Base-by-base conservation (phyloP, 2,888 invertebrate genomes). In the Nipponacmea schrenckii region DNA sequence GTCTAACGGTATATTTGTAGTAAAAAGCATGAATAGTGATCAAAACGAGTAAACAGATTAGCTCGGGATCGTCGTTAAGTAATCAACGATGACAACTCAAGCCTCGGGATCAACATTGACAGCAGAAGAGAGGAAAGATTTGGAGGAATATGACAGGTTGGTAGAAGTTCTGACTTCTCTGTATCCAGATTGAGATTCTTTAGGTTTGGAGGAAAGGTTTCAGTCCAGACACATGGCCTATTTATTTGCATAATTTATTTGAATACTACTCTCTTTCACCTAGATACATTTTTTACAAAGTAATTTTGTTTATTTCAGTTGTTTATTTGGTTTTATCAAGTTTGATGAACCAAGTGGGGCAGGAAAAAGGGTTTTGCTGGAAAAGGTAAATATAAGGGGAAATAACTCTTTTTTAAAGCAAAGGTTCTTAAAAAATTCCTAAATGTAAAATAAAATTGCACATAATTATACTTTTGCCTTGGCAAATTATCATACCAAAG, bases 251-350 rank as follows among this genome's bases (percentile, higher is more conserved):
- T 39, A 39, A 39, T 8, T 39, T 39, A 39, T 39, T 39, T 5
- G 39, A 39, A 1, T 39, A 39, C 10, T 8, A 5, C 10, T 8
- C 39, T 39, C 4, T 39, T 8, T 39, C 8, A 7, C 3, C 4
- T 8, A 39, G 39, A 8, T 39, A 5, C 39, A 2, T 8, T 39
- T 39, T 39, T 2, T 8, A 31, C 31, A 10, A 39, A 8, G 3
- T 5, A 10, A 10, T 39, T 39, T 39, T 65, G 20, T 39, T 39
- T 39, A 5, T 83, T 85, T 71, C 91, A 97, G 97, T 89, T 95
- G 95, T 31, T 94, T 95, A 86, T 97, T 95, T 91, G 97, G 97
- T 63, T 96, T 96, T 88, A 90, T 97, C 75, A 94, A 95, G 85
- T 90, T 96, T 65, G 93, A 93, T 83, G 92, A 93, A 72, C 91